These are phyloP conservation scores for Sapajus apella DNA, from an alignment of 2,113 vertebrate species.

Conservation along the genomic window DNA sequence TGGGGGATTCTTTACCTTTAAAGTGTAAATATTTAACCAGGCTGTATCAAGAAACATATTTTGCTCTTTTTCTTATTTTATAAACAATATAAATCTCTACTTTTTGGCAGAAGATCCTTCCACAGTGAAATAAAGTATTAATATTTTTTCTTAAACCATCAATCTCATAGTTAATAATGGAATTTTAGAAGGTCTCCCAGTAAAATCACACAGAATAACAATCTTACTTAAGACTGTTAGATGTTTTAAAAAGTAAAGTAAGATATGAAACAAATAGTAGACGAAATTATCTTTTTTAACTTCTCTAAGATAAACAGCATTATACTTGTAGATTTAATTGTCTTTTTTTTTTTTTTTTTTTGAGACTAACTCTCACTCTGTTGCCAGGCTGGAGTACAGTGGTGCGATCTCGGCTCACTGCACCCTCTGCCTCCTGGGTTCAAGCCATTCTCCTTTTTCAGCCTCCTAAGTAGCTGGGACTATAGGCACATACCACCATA, in stretches of 20 bases:
- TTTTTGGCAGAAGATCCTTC: neutral
- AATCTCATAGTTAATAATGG: constrained; percentile 11
- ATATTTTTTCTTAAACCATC: neutral
- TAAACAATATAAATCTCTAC: neutral
- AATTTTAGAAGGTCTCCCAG: neutral
- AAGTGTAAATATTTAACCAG: neutral
- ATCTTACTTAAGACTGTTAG: neutral
- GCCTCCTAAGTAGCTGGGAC: too few species aligned
- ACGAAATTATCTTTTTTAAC: neutral
- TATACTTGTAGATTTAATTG: neutral
- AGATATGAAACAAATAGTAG: neutral
- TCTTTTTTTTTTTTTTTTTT: too few species aligned
- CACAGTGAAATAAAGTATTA: neutral
- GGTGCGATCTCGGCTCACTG: too few species aligned
- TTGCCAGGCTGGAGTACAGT: too few species aligned
- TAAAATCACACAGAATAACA: neutral
- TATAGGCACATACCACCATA: too few species aligned
- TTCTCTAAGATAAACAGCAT: neutral
- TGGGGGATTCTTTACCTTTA: neutral
- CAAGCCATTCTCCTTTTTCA: too few species aligned
- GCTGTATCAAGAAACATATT: neutral
- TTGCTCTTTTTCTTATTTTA: neutral
- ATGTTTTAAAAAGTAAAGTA: neutral
- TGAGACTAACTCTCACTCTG: too few species aligned
- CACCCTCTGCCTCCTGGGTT: too few species aligned